phyloP scores from a whole-genome alignment of 1,140 invertebrate species.

The Caenorhabditis elegans region DNA sequence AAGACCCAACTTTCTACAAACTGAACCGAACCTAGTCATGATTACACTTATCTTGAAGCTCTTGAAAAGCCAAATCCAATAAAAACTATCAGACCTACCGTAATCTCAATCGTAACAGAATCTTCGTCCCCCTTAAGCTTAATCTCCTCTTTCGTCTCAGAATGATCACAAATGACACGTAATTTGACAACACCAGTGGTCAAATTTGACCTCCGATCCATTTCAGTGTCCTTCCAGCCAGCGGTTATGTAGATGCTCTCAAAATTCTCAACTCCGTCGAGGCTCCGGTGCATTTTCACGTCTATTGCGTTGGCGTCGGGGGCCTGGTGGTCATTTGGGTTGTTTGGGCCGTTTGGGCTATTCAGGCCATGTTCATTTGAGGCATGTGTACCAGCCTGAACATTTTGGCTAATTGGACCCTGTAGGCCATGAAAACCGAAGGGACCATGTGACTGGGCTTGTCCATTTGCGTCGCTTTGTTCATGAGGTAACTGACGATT shows the following conservation, averaged over 20 bases:
- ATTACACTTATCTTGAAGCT: neutral
- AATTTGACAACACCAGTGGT: neutral
- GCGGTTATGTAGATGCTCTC: constrained; percentile 11
- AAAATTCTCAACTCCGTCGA: constrained; percentile 28
- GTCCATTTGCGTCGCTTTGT: too few relatives aligned
- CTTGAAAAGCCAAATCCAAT: neutral
- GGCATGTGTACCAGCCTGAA: too few relatives aligned
- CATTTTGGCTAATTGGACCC: too few relatives aligned
- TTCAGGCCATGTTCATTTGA: too few relatives aligned
- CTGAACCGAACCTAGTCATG: neutral
- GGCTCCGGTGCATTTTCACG: constrained; percentile 28
- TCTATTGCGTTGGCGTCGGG: neutral
- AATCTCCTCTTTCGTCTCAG: constrained; percentile 23
- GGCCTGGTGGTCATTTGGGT: neutral
- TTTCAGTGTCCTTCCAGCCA: neutral
- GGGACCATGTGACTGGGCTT: too few relatives aligned
- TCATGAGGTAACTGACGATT: too few relatives aligned
- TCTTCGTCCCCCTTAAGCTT: neutral
- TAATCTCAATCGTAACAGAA: constrained; percentile 35
- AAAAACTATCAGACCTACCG: neutral
- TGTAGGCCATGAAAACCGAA: too few relatives aligned
- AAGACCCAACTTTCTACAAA: too few relatives aligned
- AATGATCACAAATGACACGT: neutral
- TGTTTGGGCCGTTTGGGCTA: neutral
- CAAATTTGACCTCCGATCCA: neutral